Base-by-base conservation (phyloP, 2,797 vertebrate species). In the Xiphorhynchus erythropygius region DNA sequence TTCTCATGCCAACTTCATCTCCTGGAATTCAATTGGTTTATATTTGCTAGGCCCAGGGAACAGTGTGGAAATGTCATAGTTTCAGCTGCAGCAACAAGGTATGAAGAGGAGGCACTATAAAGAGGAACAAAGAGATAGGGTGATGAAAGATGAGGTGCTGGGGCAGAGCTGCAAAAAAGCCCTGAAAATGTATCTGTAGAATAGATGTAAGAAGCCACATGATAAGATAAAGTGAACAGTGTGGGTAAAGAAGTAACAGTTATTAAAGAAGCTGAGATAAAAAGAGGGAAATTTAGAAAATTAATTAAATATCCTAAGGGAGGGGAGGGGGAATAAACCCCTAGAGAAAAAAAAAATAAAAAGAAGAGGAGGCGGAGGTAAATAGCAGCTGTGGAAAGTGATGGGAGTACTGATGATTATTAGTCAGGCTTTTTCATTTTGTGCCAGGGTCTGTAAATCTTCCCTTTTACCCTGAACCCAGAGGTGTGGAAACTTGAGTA, bases 171-270 rank as follows among this genome's bases (percentile, higher is more conserved):
- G 89, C 56, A 91, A 79, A 81, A 49, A 12, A 86, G 52, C 27
- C 41, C 64, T 82, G 67, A 91, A 94, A 94, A 82, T 0, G 2
- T 53, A 90, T 93, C 87, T 95, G 80, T 56, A 52, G 84, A 69
- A 71, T 85, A 94, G 82, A 86, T 84, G 59, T 76, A 78, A 93
- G 75, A 93, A 96, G 77, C 93, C 93, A 94, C 89, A 95, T 84
- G 96, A 91, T 89, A 92, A 96, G 96, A 94, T 93, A 63, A 96
- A 84, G 56, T 55, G 77, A 90, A 88, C n/a, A 86, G 67, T 76
- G 67, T 88, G 67, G 83, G 83, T 56, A 84, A 81, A 95, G 84
- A 87, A 94, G 89, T 86, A 84, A 59, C 35, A 88, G 47, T 37
- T 86, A 88, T 88, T 91, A 90, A 92, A 96, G 87, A 82, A 86